These are phyloP conservation scores for Scaptomyza hsui DNA, from an alignment of 1,140 invertebrate species.

Conservation along the genomic window DNA sequence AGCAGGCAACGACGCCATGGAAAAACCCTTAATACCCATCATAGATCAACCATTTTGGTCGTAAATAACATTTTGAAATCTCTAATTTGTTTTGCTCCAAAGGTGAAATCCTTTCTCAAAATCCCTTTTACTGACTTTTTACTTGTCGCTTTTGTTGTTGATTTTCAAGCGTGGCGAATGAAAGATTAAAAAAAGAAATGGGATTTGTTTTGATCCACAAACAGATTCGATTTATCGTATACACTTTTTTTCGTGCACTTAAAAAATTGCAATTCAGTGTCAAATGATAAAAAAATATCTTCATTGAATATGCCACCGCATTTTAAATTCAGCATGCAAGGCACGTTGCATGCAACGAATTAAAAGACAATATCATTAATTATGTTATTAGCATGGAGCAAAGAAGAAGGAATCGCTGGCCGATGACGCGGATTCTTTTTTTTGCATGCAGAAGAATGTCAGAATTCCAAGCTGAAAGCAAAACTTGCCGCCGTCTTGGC, in stretches of 20 bases:
- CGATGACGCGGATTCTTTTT: conserved; percentile 37
- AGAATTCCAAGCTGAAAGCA: conserved; percentile 37
- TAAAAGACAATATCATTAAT: conserved; percentile 84
- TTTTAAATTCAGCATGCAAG: conserved; percentile 47
- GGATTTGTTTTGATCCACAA: conserved; percentile 28
- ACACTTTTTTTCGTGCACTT: neutral
- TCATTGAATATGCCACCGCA: conserved; percentile 53
- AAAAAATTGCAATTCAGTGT: conserved; percentile 7
- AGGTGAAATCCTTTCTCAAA: conserved; percentile 68
- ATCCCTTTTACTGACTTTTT: conserved; percentile 44
- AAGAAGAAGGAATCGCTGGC: conserved; percentile 40
- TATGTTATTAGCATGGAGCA: conserved; percentile 75
- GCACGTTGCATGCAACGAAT: conserved; percentile 74
- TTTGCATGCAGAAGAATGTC: conserved; percentile 54
- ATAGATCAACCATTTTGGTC: conserved; percentile 80
- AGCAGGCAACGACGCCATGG: conserved; percentile 27
- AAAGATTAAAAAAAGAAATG: conserved; percentile 26
- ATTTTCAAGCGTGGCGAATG: conserved; percentile 18
- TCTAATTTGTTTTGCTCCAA: conserved; percentile 79
- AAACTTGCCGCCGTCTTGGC: conserved; percentile 13
- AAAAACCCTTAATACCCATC: conserved; percentile 74
- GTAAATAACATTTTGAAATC: conserved; percentile 76
- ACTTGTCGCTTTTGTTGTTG: conserved; percentile 35
- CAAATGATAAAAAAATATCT: conserved; percentile 33
- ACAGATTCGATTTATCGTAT: neutral